Evolutionary conservation across 2,113 vertebrate genomes (phyloP).

Genomic region (Columba livia): DNA sequence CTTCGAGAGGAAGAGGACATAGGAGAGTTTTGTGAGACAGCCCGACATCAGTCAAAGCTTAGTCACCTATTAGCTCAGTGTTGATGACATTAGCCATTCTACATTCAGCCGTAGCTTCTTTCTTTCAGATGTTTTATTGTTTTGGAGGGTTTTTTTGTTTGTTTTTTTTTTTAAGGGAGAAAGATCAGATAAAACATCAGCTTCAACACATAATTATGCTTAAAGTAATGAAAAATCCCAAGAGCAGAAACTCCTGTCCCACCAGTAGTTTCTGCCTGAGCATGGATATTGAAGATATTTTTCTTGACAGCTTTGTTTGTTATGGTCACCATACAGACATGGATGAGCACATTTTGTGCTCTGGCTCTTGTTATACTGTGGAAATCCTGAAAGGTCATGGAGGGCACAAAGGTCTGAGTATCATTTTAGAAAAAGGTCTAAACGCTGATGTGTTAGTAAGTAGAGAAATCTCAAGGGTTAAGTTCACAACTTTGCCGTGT

Average conservation of each 20-base stretch:
- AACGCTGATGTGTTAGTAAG: background rate
- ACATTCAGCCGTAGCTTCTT: background rate
- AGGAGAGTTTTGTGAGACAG: background rate
- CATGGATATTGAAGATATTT: background rate
- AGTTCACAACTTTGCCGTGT: background rate
- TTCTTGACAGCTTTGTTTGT: background rate
- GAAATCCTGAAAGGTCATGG: background rate
- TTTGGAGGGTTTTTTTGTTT: background rate
- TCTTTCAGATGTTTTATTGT: background rate
- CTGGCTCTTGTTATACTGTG: background rate
- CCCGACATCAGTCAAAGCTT: background rate
- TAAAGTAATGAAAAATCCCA: background rate
- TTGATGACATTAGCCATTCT: background rate
- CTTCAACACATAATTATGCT: background rate
- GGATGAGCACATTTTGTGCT: background rate
- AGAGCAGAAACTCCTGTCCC: background rate
- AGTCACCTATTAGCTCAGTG: background rate
- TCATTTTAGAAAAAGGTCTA: background rate
- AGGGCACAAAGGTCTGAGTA: background rate
- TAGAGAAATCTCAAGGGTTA: background rate
- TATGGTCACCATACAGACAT: background rate
- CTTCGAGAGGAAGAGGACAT: background rate
- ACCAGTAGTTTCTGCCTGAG: background rate
- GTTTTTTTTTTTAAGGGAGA: background rate
- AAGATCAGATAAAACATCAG: background rate